Conservation (phyloP, 2,113 vertebrate genomes). For the Dipodomys stephensi region DNA sequence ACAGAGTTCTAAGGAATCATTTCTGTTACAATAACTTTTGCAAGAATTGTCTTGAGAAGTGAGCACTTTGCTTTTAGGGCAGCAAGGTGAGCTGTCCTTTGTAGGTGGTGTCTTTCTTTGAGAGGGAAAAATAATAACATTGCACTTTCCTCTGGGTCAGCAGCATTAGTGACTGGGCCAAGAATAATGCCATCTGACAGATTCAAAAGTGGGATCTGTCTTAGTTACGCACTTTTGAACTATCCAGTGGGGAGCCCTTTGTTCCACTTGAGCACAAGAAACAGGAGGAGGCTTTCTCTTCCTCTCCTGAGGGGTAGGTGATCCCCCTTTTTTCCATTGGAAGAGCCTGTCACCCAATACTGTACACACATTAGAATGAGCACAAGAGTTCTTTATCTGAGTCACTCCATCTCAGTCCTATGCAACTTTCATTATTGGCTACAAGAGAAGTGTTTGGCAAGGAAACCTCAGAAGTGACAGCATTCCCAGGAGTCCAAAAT, state of each 20-base stretch:
- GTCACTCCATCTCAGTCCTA: constrained; percentile 28
- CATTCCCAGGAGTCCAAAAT: neutral
- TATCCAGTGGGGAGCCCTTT: neutral
- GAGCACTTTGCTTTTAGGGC: neutral
- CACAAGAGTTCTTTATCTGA: constrained; percentile 67
- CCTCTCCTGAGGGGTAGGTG: neutral
- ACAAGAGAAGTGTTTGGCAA: constrained; percentile 35
- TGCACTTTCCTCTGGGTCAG: constrained; percentile 44
- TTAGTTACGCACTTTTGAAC: neutral
- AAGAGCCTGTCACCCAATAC: constrained; percentile 52
- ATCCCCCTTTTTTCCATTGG: constrained; percentile 36
- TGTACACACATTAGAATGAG: neutral
- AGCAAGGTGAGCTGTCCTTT: neutral
- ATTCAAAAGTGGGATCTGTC: neutral
- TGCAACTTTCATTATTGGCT: constrained; percentile 61
- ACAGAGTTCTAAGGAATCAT: neutral
- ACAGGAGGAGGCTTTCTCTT: neutral
- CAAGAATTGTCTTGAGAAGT: constrained; percentile 32
- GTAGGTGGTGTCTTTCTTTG: neutral
- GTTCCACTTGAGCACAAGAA: constrained; percentile 3
- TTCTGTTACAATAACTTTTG: neutral
- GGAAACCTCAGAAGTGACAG: neutral
- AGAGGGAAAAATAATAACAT: constrained; percentile 1
- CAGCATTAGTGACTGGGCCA: constrained; percentile 37
- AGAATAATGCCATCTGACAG: neutral